These are phyloP conservation scores for Anorthoa munda DNA, from an alignment of 2,888 invertebrate species.

Conservation along the genomic window DNA sequence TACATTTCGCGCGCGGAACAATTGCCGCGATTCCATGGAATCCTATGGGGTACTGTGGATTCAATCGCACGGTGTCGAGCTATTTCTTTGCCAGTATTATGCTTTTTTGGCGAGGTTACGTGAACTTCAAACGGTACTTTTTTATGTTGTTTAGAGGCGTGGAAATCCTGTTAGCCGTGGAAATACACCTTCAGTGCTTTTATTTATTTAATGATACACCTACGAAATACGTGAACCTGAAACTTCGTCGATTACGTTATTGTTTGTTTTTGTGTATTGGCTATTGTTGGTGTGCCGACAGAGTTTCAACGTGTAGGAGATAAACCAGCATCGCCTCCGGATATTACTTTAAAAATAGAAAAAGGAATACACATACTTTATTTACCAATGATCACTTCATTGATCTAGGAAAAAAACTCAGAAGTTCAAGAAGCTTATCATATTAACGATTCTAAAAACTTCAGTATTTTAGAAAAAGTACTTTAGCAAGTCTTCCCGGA, in stretches of 20 bases:
- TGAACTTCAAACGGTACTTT: constrained; percentile 19
- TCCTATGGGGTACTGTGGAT: constrained; percentile 46
- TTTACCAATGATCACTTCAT: too few species aligned
- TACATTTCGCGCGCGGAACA: constrained; percentile 48
- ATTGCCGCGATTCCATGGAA: constrained; percentile 49
- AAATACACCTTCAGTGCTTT: neutral
- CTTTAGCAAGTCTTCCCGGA: constrained; percentile 5
- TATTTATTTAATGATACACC: neutral
- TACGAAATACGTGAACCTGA: neutral
- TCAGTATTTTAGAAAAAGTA: neutral
- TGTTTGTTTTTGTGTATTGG: neutral
- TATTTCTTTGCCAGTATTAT: constrained; percentile 27
- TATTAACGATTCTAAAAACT: neutral
- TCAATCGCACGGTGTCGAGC: constrained; percentile 51
- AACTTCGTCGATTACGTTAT: neutral
- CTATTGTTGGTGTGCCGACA: neutral
- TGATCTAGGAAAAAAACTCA: too few species aligned
- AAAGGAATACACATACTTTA: neutral
- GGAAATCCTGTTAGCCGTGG: neutral
- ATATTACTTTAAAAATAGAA: neutral
- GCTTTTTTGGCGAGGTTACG: constrained; percentile 34
- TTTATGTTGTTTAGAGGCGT: neutral
- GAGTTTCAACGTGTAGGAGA: neutral
- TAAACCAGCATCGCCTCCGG: neutral
- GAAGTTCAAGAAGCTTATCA: neutral